Percentiles rank a stretch among this genome's conserved stretches.
Evolutionary conservation across 2,797 vertebrate species (phyloP).

Genomic region (Sebastes kiyomatsui): DNA sequence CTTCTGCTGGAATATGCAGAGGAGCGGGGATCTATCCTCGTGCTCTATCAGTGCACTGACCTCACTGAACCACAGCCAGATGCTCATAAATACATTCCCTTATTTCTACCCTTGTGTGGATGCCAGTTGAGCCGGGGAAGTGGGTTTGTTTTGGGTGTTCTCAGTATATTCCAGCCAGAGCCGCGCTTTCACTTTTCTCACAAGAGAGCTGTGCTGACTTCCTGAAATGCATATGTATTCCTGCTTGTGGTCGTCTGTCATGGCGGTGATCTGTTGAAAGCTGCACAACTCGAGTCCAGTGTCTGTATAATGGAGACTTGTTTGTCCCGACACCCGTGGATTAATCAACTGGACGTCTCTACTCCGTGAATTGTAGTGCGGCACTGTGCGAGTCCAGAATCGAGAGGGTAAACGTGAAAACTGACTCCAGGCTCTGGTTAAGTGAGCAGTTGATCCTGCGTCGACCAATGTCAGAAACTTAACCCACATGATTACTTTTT

Average conservation of each 20-base stretch:
- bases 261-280: constrained; percentile 81
- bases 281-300: constrained; percentile 69
- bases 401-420: constrained; percentile 44
- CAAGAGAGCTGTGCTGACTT: constrained; percentile 74
- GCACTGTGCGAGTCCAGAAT: constrained; percentile 29
- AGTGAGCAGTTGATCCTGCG: constrained; percentile 50
- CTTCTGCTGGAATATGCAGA: constrained; percentile 18
- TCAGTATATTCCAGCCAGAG: constrained; percentile 71
- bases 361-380: constrained; percentile 52
- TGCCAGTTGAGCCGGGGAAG: constrained; percentile 77
- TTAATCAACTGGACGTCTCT: constrained; percentile 69
- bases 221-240: constrained; percentile 80
- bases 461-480: constrained; percentile 57
- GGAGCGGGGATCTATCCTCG: constrained; percentile 51
- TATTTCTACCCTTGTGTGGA: constrained; percentile 76
- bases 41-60: constrained; percentile 73
- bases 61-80: constrained; percentile 76
- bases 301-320: constrained; percentile 77
- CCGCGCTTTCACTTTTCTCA: constrained; percentile 72
- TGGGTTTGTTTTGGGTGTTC: constrained; percentile 85
- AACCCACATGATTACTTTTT: constrained; percentile 64
- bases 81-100: constrained; percentile 83
- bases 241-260: constrained; percentile 79
- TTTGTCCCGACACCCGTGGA: constrained; percentile 71
- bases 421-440: constrained; percentile 45